Evolutionary conservation across 2,797 vertebrate species (phyloP).

Genomic region (Anisognathus igniventris): DNA sequence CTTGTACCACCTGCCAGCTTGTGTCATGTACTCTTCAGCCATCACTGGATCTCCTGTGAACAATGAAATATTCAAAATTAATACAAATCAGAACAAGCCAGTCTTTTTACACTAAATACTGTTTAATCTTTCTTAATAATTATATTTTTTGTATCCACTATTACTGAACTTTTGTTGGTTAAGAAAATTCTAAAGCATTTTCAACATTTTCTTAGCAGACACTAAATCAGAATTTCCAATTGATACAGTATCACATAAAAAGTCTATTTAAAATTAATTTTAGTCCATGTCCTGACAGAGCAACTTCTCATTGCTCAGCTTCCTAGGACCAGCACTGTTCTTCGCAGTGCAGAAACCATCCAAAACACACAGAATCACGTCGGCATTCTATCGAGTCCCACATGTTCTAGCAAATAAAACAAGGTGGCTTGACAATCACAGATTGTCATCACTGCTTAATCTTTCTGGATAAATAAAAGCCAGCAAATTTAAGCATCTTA

Average conservation of each 20-base stretch:
- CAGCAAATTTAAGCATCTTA: background rate
- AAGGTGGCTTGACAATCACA: background rate
- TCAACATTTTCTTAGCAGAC: conserved; percentile 6
- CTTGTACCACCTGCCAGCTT: background rate
- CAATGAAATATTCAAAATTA: background rate
- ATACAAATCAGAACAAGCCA: background rate
- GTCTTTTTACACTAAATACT: background rate
- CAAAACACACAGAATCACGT: background rate
- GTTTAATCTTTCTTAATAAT: background rate
- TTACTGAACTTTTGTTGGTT: background rate
- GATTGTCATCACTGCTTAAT: background rate
- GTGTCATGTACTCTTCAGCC: background rate
- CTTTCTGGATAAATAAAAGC: conserved; percentile 23
- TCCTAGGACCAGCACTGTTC: conserved; percentile 4
- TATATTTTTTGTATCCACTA: background rate
- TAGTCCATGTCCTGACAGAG: background rate
- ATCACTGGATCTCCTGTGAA: background rate
- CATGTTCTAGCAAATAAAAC: conserved; percentile 38
- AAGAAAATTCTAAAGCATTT: background rate
- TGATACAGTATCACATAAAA: background rate
- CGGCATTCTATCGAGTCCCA: background rate
- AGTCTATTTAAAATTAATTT: conserved; percentile 45
- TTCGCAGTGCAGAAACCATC: conserved; percentile 38
- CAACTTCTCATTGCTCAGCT: conserved; percentile 42
- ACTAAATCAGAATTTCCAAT: conserved; percentile 30